Evolutionary conservation across 2,888 invertebrate species (phyloP).

Genomic region (Scaptomyza polygonia): DNA sequence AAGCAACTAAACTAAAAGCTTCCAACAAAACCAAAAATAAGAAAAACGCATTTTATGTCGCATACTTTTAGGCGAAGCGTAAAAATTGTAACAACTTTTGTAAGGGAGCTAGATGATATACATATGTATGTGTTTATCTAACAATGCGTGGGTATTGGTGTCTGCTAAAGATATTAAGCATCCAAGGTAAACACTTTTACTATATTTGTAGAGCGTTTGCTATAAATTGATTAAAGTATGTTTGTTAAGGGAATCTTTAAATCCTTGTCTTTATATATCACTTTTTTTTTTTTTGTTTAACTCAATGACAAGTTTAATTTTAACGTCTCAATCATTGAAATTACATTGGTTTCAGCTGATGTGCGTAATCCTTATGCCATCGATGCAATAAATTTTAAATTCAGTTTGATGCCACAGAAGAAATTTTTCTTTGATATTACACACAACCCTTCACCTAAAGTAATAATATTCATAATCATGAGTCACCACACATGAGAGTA

Average conservation of each 20-base stretch:
- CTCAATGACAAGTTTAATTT: no score
- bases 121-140: slow-evolving; percentile 18
- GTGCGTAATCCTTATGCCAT: no score
- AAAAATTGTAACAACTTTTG: slow-evolving; percentile 31
- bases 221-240: no score
- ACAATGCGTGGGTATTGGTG: neutral
- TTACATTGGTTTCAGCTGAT: no score
- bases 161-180: slow-evolving; percentile 34
- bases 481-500: slow-evolving; percentile 13
- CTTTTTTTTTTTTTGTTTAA: no score
- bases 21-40: slow-evolving; percentile 13
- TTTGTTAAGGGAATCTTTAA: no score
- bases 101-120: slow-evolving; percentile 41
- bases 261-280: no score
- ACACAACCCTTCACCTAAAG: no score
- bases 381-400: no score
- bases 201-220: neutral
- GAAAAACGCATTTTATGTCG: slow-evolving; percentile 42
- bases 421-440: no score
- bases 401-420: no score
- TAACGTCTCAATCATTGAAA: no score
- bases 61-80: slow-evolving; percentile 68
- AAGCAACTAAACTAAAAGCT: slow-evolving; percentile 50
- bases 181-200: slow-evolving; percentile 40
- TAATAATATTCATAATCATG: slow-evolving; percentile 8